Evolutionary conservation across 2,113 vertebrate species (phyloP), one percentile per base, ranked within the genome.

Genomic region (Ictidomys tridecemlineatus): DNA sequence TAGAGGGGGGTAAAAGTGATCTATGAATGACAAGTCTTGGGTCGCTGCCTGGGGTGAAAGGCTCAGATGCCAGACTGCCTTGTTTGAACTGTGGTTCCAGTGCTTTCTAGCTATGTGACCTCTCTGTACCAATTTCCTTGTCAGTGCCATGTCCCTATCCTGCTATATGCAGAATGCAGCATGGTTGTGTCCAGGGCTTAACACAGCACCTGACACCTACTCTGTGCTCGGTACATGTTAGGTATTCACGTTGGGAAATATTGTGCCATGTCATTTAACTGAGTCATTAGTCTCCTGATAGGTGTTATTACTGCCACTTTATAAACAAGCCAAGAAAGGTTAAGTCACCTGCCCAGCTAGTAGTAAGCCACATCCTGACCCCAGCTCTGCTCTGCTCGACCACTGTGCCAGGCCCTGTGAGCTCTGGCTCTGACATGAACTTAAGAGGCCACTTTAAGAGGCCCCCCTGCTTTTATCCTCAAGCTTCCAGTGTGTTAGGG

Each of bases 321-420:
- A 78, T n/a, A 45, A 48, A 67, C 72, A 76, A 90, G 20, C 84
- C 69, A n/a, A 87, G 42, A 65, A 90, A 95, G 63, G 30, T 12
- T 42, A 73, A 69, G 63, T 42, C 79, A 5, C 16, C 20, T 61
- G 4, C 39, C 26, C 30, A 51, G 1, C 48, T 34, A 22, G 17
- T n/a, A 78, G 56, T 34, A 92, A 83, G 39, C 67, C 42, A 32
- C 26, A 10, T 48, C 22, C 39, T 72, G 69, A 30, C 10, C 56
- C 11, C 1, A 0, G 0, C 32, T 26, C 32, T 30, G 0, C 32
- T 26, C 32, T 30, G 69, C 45, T 73, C 5, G 24, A n/a, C 20
- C 65, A 10, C 3, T 24, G 58, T 32, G 14, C 74, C 24, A 37
- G 65, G 67, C 32, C 65, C 53, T 78, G n/a, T 1, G 0, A 63